phyloP scores from a whole-genome alignment of 2,113 vertebrate genomes.

The Hippoglossus stenolepis region DNA sequence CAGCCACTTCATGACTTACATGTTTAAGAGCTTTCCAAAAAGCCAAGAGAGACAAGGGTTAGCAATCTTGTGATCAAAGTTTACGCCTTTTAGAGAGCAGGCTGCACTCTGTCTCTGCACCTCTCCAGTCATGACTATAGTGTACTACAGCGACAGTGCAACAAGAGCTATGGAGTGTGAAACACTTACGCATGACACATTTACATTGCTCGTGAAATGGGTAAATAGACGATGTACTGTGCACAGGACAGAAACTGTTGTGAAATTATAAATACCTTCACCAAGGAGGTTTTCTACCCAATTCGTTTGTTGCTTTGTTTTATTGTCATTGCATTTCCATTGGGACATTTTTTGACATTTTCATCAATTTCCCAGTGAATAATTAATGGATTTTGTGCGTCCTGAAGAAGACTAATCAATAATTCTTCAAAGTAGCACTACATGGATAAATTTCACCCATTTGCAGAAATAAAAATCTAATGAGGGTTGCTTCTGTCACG shows the following conservation, averaged over 20 bases:
- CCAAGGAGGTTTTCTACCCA: too few species aligned
- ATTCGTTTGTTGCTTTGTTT: too few species aligned
- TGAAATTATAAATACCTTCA: neutral
- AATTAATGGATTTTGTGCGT: too few species aligned
- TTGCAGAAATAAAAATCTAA: too few species aligned
- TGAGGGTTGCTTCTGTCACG: too few species aligned
- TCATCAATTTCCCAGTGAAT: too few species aligned
- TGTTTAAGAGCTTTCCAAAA: slow-evolving; percentile 55
- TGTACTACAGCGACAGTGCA: slow-evolving; percentile 17
- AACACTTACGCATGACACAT: neutral
- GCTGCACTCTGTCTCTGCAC: slow-evolving; percentile 34
- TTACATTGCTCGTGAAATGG: neutral
- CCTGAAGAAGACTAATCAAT: too few species aligned
- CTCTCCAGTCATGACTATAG: slow-evolving; percentile 21
- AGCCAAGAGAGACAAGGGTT: slow-evolving; percentile 29
- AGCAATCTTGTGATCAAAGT: slow-evolving; percentile 54
- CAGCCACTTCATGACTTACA: slow-evolving; percentile 49
- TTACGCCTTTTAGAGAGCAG: slow-evolving; percentile 19
- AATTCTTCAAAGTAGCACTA: too few species aligned
- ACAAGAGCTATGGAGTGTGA: slow-evolving; percentile 16
- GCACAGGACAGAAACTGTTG: neutral
- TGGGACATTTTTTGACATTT: too few species aligned
- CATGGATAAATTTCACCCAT: too few species aligned
- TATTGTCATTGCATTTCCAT: too few species aligned
- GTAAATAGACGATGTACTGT: neutral